Conservation (phyloP, 1,140 invertebrate genomes). For the Adoxophyes honmai region DNA sequence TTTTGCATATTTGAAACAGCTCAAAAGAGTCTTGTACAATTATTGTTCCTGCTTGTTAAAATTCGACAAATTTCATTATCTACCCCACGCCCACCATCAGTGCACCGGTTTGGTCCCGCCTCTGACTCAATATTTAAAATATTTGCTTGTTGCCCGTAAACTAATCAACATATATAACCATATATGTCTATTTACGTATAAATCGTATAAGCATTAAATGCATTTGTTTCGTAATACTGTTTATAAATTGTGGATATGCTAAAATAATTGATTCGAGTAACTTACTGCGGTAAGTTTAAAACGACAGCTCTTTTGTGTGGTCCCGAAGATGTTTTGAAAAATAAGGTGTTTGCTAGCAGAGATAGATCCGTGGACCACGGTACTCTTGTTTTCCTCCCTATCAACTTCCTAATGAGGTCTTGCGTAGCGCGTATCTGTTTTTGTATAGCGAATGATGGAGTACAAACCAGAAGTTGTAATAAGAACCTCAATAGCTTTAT, state of each 20-base stretch:
- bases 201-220: slow-evolving; percentile 66
- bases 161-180: slow-evolving; percentile 43
- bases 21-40: slow-evolving; percentile 23
- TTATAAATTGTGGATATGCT: slow-evolving; percentile 58
- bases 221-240: slow-evolving; percentile 52
- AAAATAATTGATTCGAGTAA: slow-evolving; percentile 58
- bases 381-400: neutral
- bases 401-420: neutral
- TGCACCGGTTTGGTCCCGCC: slow-evolving; percentile 73
- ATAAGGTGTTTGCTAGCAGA: slow-evolving; percentile 11
- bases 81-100: slow-evolving; percentile 52
- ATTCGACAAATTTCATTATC: slow-evolving; percentile 43
- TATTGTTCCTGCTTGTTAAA: slow-evolving; percentile 32
- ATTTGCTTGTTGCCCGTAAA: slow-evolving; percentile 26
- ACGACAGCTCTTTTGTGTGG: slow-evolving; percentile 29
- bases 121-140: slow-evolving; percentile 18
- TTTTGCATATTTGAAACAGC: slow-evolving; percentile 56
- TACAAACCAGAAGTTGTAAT: too few species aligned
- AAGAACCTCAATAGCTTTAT: too few species aligned
- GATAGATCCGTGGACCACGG: neutral
- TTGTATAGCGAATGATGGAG: too few species aligned
- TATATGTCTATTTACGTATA: slow-evolving; percentile 61
- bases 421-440: neutral
- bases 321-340: slow-evolving; percentile 25
- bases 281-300: slow-evolving; percentile 17